Evolutionary conservation across 1,140 invertebrate genomes (phyloP).

Genomic region (Olivierus martensii): DNA sequence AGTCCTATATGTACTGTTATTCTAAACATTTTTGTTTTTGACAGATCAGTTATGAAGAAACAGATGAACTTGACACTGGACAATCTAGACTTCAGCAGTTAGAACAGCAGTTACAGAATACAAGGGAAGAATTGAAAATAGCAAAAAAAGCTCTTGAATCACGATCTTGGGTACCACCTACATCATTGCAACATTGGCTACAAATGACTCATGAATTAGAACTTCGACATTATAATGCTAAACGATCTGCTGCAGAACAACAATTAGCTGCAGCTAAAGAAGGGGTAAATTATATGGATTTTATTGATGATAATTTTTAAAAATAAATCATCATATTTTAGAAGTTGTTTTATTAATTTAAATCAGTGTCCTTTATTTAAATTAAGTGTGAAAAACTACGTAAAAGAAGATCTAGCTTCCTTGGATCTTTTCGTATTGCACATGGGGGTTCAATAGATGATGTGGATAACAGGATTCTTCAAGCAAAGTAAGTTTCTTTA

Average conservation of each 20-base stretch:
- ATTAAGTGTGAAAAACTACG: conserved; percentile 76
- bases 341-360: no score
- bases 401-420: conserved; percentile 76
- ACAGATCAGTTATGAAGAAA: no score
- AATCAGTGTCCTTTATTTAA: background rate
- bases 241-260: conserved; percentile 66
- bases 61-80: background rate
- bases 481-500: conserved; percentile 48
- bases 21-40: no score
- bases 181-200: conserved; percentile 80
- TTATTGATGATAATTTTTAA: no score
- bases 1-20: background rate
- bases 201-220: conserved; percentile 90
- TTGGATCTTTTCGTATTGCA: conserved; percentile 91
- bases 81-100: conserved; percentile 10
- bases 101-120: conserved; percentile 15
- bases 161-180: conserved; percentile 68
- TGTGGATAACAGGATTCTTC: conserved; percentile 78
- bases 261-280: conserved; percentile 76
- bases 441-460: conserved; percentile 89
- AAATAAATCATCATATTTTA: no score
- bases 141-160: conserved; percentile 79
- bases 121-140: conserved; percentile 50
- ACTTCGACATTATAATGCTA: conserved; percentile 69
- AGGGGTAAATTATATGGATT: no score